Conservation (phyloP, 2,888 invertebrate species). For the Andrena praecox region DNA sequence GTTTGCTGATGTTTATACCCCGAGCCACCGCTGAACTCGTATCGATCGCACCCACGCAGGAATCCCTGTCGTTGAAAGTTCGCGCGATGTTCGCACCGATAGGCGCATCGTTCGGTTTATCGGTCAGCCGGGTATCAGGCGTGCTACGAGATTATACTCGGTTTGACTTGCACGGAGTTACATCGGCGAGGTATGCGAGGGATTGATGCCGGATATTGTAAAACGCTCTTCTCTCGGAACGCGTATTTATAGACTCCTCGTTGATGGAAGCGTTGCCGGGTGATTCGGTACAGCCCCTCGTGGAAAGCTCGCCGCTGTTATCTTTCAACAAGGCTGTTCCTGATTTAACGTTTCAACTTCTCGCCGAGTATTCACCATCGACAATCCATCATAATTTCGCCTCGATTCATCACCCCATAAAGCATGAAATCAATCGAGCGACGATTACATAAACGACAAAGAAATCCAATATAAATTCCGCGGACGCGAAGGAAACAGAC, state of each 20-base stretch:
- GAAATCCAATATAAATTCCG: no score
- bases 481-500: neutral
- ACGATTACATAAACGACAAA: conserved; percentile 1
- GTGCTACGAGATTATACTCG: conserved; percentile 21
- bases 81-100: conserved; percentile 57
- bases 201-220: conserved; percentile 17
- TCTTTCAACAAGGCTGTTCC: neutral
- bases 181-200: conserved; percentile 6
- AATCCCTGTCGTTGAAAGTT: conserved; percentile 59
- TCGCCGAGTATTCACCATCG: neutral
- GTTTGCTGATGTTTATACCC: neutral
- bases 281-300: neutral
- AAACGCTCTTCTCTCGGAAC: conserved; percentile 14
- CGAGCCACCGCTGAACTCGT: conserved; percentile 43
- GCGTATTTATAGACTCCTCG: conserved; percentile 40
- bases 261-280: neutral
- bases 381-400: neutral
- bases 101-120: conserved; percentile 45
- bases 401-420: neutral
- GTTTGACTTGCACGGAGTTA: conserved; percentile 40
- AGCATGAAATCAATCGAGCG: neutral
- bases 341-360: neutral
- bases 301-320: conserved; percentile 2
- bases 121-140: conserved; percentile 22
- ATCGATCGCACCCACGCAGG: conserved; percentile 63